Evolutionary conservation across 2,113 vertebrate genomes (phyloP), one percentile per base, ranked within the genome.

Genomic region (Leptobrachium leishanense): DNA sequence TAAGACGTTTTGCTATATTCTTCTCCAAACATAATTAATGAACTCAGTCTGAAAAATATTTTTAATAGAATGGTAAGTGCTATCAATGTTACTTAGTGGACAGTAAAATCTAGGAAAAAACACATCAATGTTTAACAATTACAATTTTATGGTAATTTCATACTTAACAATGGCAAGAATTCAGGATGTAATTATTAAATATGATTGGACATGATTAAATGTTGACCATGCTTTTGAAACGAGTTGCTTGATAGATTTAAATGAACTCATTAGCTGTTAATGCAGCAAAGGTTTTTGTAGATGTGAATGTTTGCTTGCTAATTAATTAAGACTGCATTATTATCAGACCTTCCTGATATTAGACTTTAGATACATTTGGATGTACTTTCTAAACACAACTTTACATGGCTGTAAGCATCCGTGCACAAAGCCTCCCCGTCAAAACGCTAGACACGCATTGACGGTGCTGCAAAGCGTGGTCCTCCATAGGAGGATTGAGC

Each of bases 281-380:
- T 89, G 89, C 87, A 85, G 86, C 85, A 88, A 87, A 91, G 88
- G 85, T 39, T 87, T 90, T 90, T 91, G 89, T 92, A 92, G 91
- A 91, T 89, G 89, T 88, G 92, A 92, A 91, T 89, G 88, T 92
- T 93, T 92, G 89, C 88, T 91, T 91, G 91, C 87, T 92, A 76
- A 65, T 90, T 94, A 93, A 94, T 93, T 94, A 90, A 92, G 90
- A 91, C 90, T 90, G 86, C 88, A 83, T 89, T 91, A 91, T 92
- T 92, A 92, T 88, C 79, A 85, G 87, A 86, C 83, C 83, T 88
- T 90, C 90, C 82, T 71, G 89, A 90, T 92, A 89, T 86, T 88
- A 89, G 87, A 87, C 72, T 4, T 87, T 86, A 87, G 81, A 83
- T 83, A 75, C 82, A 87, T 89, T 90, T 90, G 6, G 20, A 31